Percentiles rank a stretch among this genome's conserved stretches.
These are phyloP conservation scores for Coregonus sp. DNA, from an alignment of 2,797 vertebrate genomes.

Conservation along the genomic window DNA sequence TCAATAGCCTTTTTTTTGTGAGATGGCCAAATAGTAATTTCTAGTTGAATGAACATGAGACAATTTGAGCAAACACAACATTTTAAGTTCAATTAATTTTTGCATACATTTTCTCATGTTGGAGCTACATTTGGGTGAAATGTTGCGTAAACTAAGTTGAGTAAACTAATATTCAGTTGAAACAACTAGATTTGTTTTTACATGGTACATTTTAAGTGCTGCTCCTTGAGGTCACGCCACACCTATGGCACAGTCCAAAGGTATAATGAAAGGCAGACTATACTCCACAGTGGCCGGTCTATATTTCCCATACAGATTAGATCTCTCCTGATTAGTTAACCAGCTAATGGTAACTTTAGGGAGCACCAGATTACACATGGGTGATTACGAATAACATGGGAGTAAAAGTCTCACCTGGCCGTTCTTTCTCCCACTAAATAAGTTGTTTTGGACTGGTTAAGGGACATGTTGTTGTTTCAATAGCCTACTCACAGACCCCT, in stretches of 20 bases:
- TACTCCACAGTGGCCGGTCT: not conserved
- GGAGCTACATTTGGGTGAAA: no score
- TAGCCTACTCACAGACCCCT: not conserved
- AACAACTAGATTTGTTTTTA: no score
- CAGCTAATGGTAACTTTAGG: not conserved
- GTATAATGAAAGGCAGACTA: not conserved
- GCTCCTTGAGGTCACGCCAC: not conserved
- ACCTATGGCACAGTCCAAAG: not conserved
- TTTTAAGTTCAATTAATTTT: no score
- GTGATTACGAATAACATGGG: not conserved
- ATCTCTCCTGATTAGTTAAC: not conserved
- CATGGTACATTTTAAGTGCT: not conserved
- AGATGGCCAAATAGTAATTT: no score
- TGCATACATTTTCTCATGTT: no score
- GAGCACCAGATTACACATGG: not conserved
- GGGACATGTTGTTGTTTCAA: not conserved
- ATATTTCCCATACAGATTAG: not conserved
- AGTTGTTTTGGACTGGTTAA: not conserved
- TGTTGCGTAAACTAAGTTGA: no score
- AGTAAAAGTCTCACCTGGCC: not conserved
- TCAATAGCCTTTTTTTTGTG: no score
- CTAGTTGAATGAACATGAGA: no score
- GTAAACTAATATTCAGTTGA: no score
- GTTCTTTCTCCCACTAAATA: not conserved
- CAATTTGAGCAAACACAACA: no score